These are phyloP conservation scores for Takifugu ocellatus DNA, from an alignment of 2,797 vertebrate species.

Conservation along the genomic window DNA sequence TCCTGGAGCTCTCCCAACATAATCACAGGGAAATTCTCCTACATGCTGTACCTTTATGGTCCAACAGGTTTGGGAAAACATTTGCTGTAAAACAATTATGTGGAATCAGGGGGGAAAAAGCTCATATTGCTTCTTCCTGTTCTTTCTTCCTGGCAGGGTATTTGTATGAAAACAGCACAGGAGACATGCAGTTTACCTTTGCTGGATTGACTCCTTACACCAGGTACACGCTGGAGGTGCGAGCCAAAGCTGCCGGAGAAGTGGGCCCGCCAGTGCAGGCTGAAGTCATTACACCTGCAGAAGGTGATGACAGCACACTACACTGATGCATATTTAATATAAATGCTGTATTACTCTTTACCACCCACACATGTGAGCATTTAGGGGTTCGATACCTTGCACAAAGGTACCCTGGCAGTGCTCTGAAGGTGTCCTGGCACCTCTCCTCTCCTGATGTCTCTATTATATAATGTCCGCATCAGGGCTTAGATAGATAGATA, in stretches of 20 bases:
- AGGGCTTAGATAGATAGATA: no score
- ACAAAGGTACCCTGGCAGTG: no score
- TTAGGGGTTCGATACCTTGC: no score
- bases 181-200: constrained; percentile 81
- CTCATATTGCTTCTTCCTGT: neutral
- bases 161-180: constrained; percentile 87
- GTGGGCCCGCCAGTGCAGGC: constrained; percentile 81
- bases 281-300: constrained; percentile 81
- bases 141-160: constrained; percentile 66
- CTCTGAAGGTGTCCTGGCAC: no score
- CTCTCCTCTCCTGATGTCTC: no score
- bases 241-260: constrained; percentile 87
- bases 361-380: no score
- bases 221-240: constrained; percentile 72
- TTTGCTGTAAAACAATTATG: neutral
- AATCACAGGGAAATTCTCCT: constrained; percentile 89
- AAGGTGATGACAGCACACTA: constrained; percentile 75
- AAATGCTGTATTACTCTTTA: neutral
- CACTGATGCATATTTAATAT: neutral
- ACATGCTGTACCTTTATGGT: constrained; percentile 83
- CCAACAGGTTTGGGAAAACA: constrained; percentile 77
- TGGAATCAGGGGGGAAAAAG: neutral
- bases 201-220: constrained; percentile 85
- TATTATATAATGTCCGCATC: no score
- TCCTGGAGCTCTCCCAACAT: constrained; percentile 85